Evolutionary conservation across 2,888 invertebrate species (phyloP), one percentile per base, ranked within the genome.

Genomic region (Tetrapedia diversipes): DNA sequence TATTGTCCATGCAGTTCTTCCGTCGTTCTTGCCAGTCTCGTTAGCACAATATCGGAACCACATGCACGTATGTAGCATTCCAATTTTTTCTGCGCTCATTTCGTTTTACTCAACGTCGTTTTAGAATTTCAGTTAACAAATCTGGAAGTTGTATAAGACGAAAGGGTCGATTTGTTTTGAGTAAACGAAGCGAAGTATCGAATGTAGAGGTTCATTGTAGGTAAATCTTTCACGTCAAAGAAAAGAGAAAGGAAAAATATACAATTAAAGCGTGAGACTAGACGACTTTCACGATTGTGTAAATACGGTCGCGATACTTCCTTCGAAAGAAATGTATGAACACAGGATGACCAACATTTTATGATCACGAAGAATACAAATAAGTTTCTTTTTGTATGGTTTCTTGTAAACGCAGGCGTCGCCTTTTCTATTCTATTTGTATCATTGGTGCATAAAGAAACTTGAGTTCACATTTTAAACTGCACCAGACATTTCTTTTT

Each of bases 1-100:
- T 80, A 78, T 68, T 54, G 70, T 63, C 59, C 76, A 66, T 73
- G 63, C 67, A 67, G 69, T 70, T 63, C 64, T 59, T 54, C 39
- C 69, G 53, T 65, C 66, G 64, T 47, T 67, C 41, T 32, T 57
- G 53, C 60, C 49, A 39, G 27, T 57, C 47, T 59, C 67, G 56
- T 69, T 56, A 49, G 41, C 51, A 45, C 47, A 54, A 53, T 54
- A 64, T 41, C 39, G 43, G 41, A 61, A 69, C 65, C 49, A 24
- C 65, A 61, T 69, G 64, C 54, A 49, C 54, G 34, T 68, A 34
- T 59, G 45, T 54, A 67, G 57, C 57, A 22, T 61, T 67, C 67
- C 63, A 47, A 60, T 49, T 29, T 47, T 39, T 4, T 24, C 34
- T 39, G 59, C 64, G 76, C 41, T 60, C 68, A 34, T 22, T 64